Evolutionary conservation across 53 echinoderm and acorn worm genomes (phyloP), one percentile per base, ranked within the genome.

Genomic region (Temnopleurus reevesii): DNA sequence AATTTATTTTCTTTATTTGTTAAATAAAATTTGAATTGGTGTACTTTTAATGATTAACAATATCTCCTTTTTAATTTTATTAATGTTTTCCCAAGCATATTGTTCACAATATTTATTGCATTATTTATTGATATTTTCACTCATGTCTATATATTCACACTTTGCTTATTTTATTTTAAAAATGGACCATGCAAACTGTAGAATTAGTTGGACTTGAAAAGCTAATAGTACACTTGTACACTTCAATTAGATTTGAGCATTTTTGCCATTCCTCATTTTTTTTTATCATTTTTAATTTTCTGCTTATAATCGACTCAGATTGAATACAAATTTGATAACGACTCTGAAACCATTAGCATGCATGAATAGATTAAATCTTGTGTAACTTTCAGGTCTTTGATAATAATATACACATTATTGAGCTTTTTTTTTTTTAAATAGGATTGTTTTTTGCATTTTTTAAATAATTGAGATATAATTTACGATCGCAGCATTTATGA

Each of bases 341-440:
- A n/a, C n/a, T n/a, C n/a, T n/a, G n/a, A n/a, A n/a, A 63, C 34
- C 71, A 71, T 43, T 71, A 71, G 63, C 34, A 31, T 63, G 63
- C 63, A 63, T 63, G 63, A 17, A 15, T 30, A 31, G 24, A 71
- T 71, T 9, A 4, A 25, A 36, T 38, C 41, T 21, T 35, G 13
- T 33, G 0, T 13, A 15, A 61, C n/a, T n/a, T 2, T 61, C 3
- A 41, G n/a, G 19, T n/a, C 9, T 64, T 0, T 34, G 18, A 13
- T 34, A 71, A 5, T 71, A 19, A 71, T 43, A 12, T 0, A 8
- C 17, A 30, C 33, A 12, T 30, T 30, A 33, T 31, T 12, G 2
- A 56, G n/a, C n/a, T n/a, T 30, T 30, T 31, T 12, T 13, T 30
- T 63, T 33, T 15, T 15, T 24, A 56, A 56, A 4, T 56, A 8